phyloP scores from a whole-genome alignment of 2,888 invertebrate species.

The Folsomia manolachei region DNA sequence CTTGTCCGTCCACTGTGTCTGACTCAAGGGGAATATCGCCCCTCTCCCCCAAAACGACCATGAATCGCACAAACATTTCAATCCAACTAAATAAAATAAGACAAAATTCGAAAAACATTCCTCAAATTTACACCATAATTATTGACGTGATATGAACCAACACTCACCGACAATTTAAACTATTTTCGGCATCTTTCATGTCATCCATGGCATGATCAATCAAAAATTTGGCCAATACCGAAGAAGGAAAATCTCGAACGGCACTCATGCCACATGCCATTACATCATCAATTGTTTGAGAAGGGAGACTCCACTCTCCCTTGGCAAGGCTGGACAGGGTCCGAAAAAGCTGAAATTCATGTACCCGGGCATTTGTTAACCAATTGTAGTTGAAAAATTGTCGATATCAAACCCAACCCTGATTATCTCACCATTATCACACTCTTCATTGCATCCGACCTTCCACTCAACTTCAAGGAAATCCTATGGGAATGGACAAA shows the following conservation, averaged over 20 bases:
- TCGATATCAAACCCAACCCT: no score
- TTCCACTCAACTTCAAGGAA: neutral
- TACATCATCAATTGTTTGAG: neutral
- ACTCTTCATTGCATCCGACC: neutral
- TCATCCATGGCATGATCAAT: neutral
- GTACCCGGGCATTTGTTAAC: no score
- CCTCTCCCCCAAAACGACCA: constrained; percentile 27
- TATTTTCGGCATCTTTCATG: neutral
- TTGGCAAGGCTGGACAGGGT: neutral
- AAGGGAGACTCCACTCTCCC: neutral
- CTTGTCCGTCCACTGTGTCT: constrained; percentile 33
- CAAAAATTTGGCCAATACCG: neutral
- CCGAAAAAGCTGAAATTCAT: neutral
- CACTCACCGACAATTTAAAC: neutral
- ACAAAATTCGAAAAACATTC: neutral
- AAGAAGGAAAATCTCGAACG: neutral
- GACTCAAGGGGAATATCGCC: constrained; percentile 36
- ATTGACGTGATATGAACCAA: no score
- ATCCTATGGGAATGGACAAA: neutral
- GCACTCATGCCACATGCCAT: neutral
- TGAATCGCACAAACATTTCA: constrained; percentile 43
- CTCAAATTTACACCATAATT: no score
- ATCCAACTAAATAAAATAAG: constrained; percentile 37
- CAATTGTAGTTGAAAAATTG: no score
- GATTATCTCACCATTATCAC: neutral